Conservation (phyloP, 1,140 invertebrate species). For the Bicyclus anynana region DNA sequence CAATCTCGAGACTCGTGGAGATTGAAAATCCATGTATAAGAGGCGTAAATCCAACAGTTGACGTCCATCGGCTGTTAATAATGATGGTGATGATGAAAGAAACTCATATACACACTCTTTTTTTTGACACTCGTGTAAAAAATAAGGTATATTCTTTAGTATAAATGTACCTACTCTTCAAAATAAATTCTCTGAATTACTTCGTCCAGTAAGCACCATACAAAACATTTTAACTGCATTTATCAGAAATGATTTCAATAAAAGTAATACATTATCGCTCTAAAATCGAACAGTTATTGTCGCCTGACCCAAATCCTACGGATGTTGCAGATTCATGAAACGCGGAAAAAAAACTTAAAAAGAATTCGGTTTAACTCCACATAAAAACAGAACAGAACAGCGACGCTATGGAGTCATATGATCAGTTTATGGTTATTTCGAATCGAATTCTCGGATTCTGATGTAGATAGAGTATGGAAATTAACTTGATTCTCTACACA, state of each 20-base stretch:
- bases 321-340: conserved; percentile 51
- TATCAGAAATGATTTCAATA: conserved; percentile 19
- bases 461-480: too few relatives aligned
- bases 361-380: conserved; percentile 52
- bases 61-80: too few relatives aligned
- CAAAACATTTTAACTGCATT: conserved; percentile 13
- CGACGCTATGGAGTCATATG: conserved; percentile 24
- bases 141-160: too few relatives aligned
- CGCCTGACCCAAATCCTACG: conserved; percentile 63
- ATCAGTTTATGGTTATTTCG: too few relatives aligned
- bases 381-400: conserved; percentile 34
- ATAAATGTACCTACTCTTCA: background rate
- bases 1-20: too few relatives aligned
- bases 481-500: too few relatives aligned
- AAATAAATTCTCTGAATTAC: background rate
- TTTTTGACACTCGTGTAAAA: too few relatives aligned
- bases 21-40: too few relatives aligned
- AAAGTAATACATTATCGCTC: conserved; percentile 28
- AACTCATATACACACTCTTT: too few relatives aligned
- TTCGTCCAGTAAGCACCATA: background rate
- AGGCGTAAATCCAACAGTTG: too few relatives aligned
- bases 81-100: too few relatives aligned
- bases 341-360: conserved; percentile 54
- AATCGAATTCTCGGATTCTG: too few relatives aligned
- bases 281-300: conserved; percentile 31